Conservation (phyloP, 2,888 invertebrate species). For the Ophonus ardosiacus region DNA sequence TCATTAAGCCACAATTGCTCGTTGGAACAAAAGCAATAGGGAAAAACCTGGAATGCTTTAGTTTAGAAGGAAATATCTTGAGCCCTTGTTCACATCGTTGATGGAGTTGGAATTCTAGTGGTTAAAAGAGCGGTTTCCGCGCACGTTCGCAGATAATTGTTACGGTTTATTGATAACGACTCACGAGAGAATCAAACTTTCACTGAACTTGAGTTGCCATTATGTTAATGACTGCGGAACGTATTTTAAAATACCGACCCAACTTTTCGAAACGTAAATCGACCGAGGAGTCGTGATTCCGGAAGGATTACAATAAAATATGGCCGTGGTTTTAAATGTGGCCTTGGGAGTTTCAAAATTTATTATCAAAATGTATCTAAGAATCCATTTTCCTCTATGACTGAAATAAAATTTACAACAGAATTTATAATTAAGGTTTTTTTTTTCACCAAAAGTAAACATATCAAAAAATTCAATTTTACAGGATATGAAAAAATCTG, state of each 20-base stretch:
- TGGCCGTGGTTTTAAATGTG: conserved; percentile 12
- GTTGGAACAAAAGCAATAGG: not conserved
- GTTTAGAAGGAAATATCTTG: not conserved
- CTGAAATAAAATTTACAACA: not conserved
- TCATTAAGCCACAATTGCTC: not conserved
- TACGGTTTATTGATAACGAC: conserved; percentile 62
- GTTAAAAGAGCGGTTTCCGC: conserved; percentile 22
- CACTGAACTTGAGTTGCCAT: conserved; percentile 59
- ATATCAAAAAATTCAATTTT: too few species aligned
- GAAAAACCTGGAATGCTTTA: not conserved
- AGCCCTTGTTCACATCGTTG: not conserved
- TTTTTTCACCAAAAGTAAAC: not conserved
- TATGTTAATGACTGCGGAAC: conserved; percentile 59
- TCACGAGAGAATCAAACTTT: conserved; percentile 57
- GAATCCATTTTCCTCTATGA: not conserved
- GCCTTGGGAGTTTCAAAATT: conserved; percentile 17
- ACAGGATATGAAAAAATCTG: too few species aligned
- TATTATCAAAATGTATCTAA: not conserved
- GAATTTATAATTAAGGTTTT: too few species aligned
- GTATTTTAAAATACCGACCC: conserved; percentile 48
- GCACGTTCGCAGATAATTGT: conserved; percentile 60
- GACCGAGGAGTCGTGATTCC: conserved; percentile 36
- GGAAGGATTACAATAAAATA: conserved; percentile 33
- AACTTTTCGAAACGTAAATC: conserved; percentile 56
- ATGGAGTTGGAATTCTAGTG: conserved; percentile 1